phyloP scores from a whole-genome alignment of 2,888 invertebrate genomes.

The Raillietiella orientalis region DNA sequence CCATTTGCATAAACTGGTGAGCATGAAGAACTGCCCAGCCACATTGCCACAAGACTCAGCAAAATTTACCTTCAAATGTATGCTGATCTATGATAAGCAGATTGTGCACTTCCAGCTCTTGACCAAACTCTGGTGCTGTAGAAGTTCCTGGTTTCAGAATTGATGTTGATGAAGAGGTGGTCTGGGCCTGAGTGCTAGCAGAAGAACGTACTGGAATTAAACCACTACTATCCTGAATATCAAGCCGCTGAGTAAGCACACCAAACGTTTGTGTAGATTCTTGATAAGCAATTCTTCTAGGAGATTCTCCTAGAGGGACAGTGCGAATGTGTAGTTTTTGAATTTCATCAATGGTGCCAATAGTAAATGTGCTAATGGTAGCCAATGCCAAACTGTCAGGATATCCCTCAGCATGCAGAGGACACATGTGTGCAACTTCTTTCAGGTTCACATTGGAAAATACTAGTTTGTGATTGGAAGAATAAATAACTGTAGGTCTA shows the following conservation, averaged over 20 bases:
- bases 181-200: not conserved
- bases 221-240: not conserved
- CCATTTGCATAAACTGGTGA: slow-evolving; percentile 63
- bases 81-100: slow-evolving; percentile 77
- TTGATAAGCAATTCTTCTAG: slow-evolving; percentile 76
- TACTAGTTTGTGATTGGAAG: slow-evolving; percentile 89
- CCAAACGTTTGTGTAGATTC: slow-evolving; percentile 30
- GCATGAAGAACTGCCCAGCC: slow-evolving; percentile 46
- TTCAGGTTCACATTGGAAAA: slow-evolving; percentile 91
- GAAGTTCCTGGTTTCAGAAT: too few relatives aligned
- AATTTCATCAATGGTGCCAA: slow-evolving; percentile 93
- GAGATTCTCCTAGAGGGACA: slow-evolving; percentile 75
- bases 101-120: slow-evolving; percentile 66
- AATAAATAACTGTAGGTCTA: slow-evolving; percentile 91
- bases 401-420: slow-evolving; percentile 75
- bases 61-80: slow-evolving; percentile 45
- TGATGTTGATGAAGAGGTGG: not conserved
- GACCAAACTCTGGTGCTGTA: slow-evolving; percentile 22
- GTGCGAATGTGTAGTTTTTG: slow-evolving; percentile 90
- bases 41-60: slow-evolving; percentile 2
- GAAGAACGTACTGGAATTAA: not conserved
- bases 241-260: slow-evolving; percentile 3
- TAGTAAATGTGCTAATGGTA: slow-evolving; percentile 57
- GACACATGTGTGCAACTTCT: slow-evolving; percentile 92
- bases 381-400: slow-evolving; percentile 75